Base-by-base conservation (phyloP, 2,113 vertebrate species). In the Triplophysa dalaica region DNA sequence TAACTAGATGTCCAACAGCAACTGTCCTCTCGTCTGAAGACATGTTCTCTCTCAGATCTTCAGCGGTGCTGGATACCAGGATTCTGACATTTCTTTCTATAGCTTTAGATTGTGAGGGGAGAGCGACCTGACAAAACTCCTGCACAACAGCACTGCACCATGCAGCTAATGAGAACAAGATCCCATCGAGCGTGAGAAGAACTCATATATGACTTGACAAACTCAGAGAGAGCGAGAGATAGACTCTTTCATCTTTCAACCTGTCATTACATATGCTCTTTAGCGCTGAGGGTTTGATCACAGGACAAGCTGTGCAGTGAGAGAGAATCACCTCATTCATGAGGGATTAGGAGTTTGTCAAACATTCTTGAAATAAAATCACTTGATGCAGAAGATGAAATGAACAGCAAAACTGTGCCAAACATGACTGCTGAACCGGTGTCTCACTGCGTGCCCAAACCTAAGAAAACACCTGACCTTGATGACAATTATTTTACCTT, bases 201-300 rank as follows among this genome's bases (percentile, higher is more conserved):
- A 62, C 33, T 66, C 54, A 68, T 52, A 26, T 22, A 78, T 73
- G 61, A 62, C 81, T 78, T 58, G 45, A 63, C 54, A 56, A 56
- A 61, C 68, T n/a, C 70, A 75, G 48, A 4, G 21, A 26, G 67
- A 70, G 50, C 45, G 48, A 68, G 16, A 38, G 33, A 38, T 17
- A 0, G 8, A 69, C 50, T 68, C 78, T 60, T 78, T 78, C 81
- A 82, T 78, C 81, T 78, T 60, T 56, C 52, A 79, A 63, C 66
- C 50, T 78, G 24, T 61, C 80, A 85, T 82, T 82, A 79, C 74
- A 65, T 54, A 74, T 82, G 81, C 78, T 65, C 68, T 82, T 77
- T 85, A 43, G 45, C 52, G 61, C 66, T 58, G 56, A 26, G 63
- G 63, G 56, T 58, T 69, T 66, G 54, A 85, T 78, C 64, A 41